phyloP scores from a whole-genome alignment of 2,888 invertebrate genomes.

The Pimpla rufipes region DNA sequence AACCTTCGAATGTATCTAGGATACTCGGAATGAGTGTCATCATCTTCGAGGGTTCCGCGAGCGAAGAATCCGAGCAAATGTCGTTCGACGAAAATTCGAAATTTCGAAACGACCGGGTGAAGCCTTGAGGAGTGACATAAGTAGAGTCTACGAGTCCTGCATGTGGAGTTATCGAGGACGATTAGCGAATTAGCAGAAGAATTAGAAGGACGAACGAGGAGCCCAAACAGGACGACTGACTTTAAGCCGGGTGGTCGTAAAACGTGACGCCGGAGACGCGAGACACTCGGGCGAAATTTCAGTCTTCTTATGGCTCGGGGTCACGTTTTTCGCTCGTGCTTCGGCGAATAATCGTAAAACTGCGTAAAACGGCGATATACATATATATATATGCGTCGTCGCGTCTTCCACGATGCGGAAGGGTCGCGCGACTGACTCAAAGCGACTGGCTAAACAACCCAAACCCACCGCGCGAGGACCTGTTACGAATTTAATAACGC shows the following conservation, averaged over 20 bases:
- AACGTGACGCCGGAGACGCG: conserved; percentile 24
- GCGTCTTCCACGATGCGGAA: conserved; percentile 24
- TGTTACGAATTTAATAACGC: conserved; percentile 75
- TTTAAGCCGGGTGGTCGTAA: conserved; percentile 47
- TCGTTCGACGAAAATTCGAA: not conserved
- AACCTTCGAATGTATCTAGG: not conserved
- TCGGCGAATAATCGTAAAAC: conserved; percentile 66
- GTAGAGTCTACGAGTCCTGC: not conserved
- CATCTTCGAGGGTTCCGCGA: not conserved
- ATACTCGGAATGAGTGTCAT: not conserved
- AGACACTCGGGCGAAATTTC: not conserved
- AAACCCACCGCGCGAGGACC: conserved; percentile 59
- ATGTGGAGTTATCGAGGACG: not conserved
- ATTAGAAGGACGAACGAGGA: not conserved
- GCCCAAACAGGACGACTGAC: not conserved
- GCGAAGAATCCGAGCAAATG: not conserved
- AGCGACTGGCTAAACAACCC: conserved; percentile 42
- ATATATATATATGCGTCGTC: conserved; percentile 14
- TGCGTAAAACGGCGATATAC: conserved; percentile 41
- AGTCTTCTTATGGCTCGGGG: conserved; percentile 1
- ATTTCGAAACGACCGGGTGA: not conserved
- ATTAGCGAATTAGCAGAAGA: not conserved
- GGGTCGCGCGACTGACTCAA: too few species aligned
- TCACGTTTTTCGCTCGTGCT: not conserved
- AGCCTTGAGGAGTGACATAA: not conserved